Evolutionary conservation across 37 sponge, comb jelly and placozoan species (phyloP).

Genomic region (Ianthella basta): DNA sequence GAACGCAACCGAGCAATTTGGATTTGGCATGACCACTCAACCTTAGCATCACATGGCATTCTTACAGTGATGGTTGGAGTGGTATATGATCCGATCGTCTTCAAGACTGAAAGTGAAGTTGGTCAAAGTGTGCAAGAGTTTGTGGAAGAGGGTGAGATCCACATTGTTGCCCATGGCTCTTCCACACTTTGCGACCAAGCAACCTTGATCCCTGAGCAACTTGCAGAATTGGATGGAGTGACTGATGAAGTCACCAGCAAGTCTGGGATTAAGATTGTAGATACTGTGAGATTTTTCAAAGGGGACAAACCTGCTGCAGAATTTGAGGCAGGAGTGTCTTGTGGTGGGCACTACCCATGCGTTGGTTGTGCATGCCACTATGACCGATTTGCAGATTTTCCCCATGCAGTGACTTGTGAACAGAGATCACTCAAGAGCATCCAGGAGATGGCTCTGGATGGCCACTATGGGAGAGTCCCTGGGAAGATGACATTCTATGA

Average conservation of each 20-base stretch:
- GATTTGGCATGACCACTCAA: constrained; percentile 40
- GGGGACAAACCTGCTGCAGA: constrained; percentile 27
- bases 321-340: constrained; percentile 21
- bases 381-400: constrained; percentile 9
- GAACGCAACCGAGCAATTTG: neutral
- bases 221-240: neutral
- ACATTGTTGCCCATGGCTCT: constrained; percentile 11
- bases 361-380: constrained; percentile 8
- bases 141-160: constrained; percentile 30
- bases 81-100: constrained; percentile 24
- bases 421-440: constrained; percentile 1
- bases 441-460: constrained; percentile 16
- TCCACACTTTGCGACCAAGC: constrained; percentile 5
- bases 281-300: constrained; percentile 15
- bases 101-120: neutral
- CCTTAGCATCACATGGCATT: constrained; percentile 18
- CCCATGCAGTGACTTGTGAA: neutral
- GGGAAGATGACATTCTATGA: neutral
- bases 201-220: neutral
- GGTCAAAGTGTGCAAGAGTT: neutral
- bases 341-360: constrained; percentile 28
- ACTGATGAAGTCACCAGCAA: neutral
- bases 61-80: neutral
- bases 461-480: neutral
- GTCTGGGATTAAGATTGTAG: neutral